A percentile compares a stretch with the other conserved stretches of the same genome.
phyloP scores from a whole-genome alignment of 2,113 vertebrate genomes.

The Machaerirhynchus nigripectus region DNA sequence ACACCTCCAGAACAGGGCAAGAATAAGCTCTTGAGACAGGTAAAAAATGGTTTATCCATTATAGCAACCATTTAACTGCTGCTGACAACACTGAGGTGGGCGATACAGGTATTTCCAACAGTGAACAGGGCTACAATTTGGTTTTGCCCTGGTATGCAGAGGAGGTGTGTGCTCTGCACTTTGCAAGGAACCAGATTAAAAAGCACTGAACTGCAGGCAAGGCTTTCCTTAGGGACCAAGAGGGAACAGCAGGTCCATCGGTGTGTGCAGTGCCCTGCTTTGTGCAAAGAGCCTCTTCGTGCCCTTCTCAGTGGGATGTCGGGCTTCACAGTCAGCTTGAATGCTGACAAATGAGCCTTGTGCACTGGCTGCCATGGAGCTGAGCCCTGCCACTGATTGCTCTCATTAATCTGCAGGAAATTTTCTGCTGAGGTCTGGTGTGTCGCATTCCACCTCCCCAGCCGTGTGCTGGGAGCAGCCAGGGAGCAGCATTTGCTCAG shows the following conservation, averaged over 20 bases:
- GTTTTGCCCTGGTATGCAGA: background rate
- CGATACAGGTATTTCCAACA: background rate
- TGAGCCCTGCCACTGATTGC: background rate
- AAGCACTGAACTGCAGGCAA: background rate
- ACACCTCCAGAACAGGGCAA: background rate
- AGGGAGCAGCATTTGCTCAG: background rate
- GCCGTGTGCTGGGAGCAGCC: fast-evolving
- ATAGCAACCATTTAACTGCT: background rate
- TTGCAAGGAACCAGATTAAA: background rate
- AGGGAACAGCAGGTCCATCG: background rate
- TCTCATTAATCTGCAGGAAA: background rate
- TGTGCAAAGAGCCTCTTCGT: background rate
- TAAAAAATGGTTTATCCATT: background rate
- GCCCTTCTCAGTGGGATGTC: background rate
- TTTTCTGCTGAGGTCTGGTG: background rate
- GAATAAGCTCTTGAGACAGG: background rate
- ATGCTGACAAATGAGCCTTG: background rate
- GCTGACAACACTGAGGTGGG: background rate
- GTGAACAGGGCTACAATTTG: background rate
- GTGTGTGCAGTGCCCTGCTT: background rate
- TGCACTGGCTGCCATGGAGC: fast-evolving
- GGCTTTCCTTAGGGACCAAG: background rate
- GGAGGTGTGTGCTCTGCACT: background rate
- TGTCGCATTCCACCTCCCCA: background rate
- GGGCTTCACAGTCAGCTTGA: background rate